Evolutionary conservation across 2,888 invertebrate genomes (phyloP).

Genomic region (Ectobius pallidus): DNA sequence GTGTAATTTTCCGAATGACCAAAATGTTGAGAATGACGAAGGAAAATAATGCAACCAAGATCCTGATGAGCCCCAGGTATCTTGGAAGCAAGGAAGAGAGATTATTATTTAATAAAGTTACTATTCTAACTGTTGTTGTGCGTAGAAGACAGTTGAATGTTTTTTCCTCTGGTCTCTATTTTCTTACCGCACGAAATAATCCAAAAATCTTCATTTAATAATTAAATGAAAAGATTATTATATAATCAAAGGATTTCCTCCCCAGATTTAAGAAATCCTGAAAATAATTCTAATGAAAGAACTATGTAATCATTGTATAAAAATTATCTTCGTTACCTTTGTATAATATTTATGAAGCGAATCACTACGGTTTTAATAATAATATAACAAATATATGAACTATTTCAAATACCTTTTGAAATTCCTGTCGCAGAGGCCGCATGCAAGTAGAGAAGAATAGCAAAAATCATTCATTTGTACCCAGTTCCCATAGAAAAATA

Average conservation of each 20-base stretch:
- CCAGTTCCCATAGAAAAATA: neutral
- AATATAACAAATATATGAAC: no score
- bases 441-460: no score
- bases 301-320: constrained; percentile 14
- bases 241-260: neutral
- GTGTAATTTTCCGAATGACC: neutral
- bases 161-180: constrained; percentile 18
- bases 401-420: no score
- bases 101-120: no score
- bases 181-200: constrained; percentile 16
- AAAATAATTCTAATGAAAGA: neutral
- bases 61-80: constrained; percentile 3
- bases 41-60: neutral
- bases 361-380: neutral
- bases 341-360: neutral
- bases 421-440: no score
- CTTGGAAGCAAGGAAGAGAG: no score
- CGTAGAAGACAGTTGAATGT: constrained; percentile 7
- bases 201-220: no score
- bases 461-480: constrained; percentile 28
- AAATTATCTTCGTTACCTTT: neutral
- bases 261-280: neutral
- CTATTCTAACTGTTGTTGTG: constrained; percentile 28
- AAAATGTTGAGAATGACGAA: neutral
- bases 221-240: no score